Evolutionary conservation across 1,140 invertebrate species (phyloP).

Genomic region (Solenopsis invicta): DNA sequence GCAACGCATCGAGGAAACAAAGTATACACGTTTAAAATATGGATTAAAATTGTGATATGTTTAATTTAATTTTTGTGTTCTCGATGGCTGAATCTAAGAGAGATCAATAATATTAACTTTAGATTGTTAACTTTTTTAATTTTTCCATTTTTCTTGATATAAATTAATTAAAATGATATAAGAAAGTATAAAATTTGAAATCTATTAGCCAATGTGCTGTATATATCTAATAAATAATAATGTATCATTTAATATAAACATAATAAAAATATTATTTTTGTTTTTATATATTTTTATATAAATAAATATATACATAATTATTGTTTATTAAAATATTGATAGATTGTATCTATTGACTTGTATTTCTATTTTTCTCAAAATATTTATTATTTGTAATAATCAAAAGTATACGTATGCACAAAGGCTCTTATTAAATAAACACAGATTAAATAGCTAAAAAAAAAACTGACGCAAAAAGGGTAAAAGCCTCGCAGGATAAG

Average conservation of each 20-base stretch:
- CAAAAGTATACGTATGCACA: background rate
- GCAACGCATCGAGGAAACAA: background rate
- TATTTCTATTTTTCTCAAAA: background rate
- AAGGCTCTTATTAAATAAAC: background rate
- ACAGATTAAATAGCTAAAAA: slow-evolving; percentile 16
- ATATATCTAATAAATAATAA: background rate
- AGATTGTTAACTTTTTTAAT: background rate
- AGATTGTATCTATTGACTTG: background rate
- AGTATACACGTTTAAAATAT: background rate
- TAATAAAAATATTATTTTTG: background rate
- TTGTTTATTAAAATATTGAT: background rate
- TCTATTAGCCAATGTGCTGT: background rate
- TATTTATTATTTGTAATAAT: background rate
- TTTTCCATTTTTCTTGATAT: background rate
- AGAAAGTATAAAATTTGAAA: background rate
- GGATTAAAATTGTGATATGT: background rate
- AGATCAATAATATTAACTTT: background rate
- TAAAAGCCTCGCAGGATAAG: slow-evolving; percentile 32
- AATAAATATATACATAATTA: slow-evolving; percentile 6
- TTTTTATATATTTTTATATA: background rate
- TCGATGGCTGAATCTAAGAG: background rate
- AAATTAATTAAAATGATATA: background rate
- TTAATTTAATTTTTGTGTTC: background rate
- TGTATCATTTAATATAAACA: background rate
- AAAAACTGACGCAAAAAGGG: background rate